phyloP scores from a whole-genome alignment of 2,888 invertebrate species.

The Sesamia inferens region DNA sequence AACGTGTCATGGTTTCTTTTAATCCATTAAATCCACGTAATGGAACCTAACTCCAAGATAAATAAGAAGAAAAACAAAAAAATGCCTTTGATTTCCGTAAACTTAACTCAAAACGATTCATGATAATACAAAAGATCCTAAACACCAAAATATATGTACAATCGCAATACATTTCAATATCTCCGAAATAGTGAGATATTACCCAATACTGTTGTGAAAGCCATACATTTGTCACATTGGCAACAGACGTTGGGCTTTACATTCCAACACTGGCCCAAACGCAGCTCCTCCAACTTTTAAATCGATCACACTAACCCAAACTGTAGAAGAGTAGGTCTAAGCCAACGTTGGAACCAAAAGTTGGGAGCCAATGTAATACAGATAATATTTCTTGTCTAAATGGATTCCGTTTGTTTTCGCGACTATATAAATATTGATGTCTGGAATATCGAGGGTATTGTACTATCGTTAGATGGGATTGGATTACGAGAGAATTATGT shows the following conservation, averaged over 20 bases:
- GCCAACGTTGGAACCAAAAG: not conserved
- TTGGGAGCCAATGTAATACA: constrained; percentile 36
- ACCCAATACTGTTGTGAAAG: constrained; percentile 10
- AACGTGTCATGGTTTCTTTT: not conserved
- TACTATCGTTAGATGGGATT: not conserved
- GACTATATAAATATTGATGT: constrained; percentile 37
- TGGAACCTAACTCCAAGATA: not conserved
- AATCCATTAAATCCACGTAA: not conserved
- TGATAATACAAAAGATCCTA: constrained; percentile 1
- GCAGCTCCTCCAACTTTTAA: not conserved
- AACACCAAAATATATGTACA: not conserved
- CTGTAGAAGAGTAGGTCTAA: not conserved
- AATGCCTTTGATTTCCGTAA: not conserved
- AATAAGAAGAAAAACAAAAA: not conserved
- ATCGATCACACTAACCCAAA: not conserved
- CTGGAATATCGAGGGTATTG: constrained; percentile 6
- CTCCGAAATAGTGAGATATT: constrained; percentile 8
- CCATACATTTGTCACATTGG: not conserved
- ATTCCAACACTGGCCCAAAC: not conserved
- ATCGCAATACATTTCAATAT: constrained; percentile 15
- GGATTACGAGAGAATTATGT: not conserved
- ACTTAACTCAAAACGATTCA: not conserved
- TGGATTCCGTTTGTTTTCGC: constrained; percentile 33
- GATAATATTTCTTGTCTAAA: constrained; percentile 50
- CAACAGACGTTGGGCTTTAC: not conserved